Conservation (phyloP, 2,888 invertebrate species). For the Tetropium fuscum region DNA sequence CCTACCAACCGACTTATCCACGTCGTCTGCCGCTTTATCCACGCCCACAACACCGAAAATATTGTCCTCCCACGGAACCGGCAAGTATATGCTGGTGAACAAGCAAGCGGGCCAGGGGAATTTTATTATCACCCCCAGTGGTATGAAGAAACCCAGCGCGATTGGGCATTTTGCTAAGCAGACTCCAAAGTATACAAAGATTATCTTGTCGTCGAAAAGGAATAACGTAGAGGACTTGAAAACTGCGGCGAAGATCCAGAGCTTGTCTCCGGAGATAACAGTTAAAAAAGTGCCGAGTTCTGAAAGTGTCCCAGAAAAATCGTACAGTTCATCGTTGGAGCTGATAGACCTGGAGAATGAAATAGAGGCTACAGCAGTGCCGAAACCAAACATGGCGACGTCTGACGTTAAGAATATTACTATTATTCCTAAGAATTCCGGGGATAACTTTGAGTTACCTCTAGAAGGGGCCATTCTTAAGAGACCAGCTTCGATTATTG, state of each 20-base stretch:
- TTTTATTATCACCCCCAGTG: slow-evolving; percentile 44
- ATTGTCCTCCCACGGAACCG: slow-evolving; percentile 8
- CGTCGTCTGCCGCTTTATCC: slow-evolving; percentile 13
- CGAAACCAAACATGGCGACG: slow-evolving; percentile 50
- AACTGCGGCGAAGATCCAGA: slow-evolving; percentile 36
- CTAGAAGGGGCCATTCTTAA: slow-evolving; percentile 10
- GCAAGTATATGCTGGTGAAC: slow-evolving; percentile 50
- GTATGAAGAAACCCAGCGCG: slow-evolving; percentile 37
- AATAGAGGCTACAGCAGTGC: slow-evolving; percentile 58
- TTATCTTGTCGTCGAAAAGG: slow-evolving; percentile 68
- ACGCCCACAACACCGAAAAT: slow-evolving; percentile 14
- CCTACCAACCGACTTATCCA: slow-evolving; percentile 35
- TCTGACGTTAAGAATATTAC: slow-evolving; percentile 40
- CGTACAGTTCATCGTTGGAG: slow-evolving; percentile 34
- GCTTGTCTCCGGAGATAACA: slow-evolving; percentile 51
- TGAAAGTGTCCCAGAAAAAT: slow-evolving; percentile 20
- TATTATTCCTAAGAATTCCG: slow-evolving; percentile 32
- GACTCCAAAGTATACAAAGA: slow-evolving; percentile 64
- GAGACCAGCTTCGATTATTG: slow-evolving; percentile 20
- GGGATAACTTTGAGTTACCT: slow-evolving; percentile 13
- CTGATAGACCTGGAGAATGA: slow-evolving; percentile 61
- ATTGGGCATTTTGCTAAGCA: slow-evolving; percentile 36
- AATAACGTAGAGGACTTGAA: slow-evolving; percentile 40
- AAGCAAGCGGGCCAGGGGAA: slow-evolving; percentile 42
- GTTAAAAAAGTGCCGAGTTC: slow-evolving; percentile 48